Evolutionary conservation across 2,113 vertebrate species (phyloP).

Genomic region (Caranx ignobilis): DNA sequence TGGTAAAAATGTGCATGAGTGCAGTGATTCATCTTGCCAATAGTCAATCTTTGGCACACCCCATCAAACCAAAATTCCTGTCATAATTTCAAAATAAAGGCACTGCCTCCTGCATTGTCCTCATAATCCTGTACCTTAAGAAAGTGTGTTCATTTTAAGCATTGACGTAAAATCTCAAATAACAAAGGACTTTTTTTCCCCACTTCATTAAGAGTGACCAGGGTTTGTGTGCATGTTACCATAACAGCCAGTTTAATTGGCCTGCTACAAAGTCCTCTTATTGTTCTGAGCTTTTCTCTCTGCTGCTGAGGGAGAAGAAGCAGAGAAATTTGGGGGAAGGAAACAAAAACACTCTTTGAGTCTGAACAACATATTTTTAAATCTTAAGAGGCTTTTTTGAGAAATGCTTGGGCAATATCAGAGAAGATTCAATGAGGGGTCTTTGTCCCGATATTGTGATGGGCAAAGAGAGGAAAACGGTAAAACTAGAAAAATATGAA

Average conservation of each 20-base stretch:
- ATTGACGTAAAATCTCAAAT: neutral
- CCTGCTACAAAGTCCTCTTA: neutral
- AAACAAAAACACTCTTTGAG: neutral
- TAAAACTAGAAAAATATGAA: slow-evolving; percentile 11
- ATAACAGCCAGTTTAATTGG: slow-evolving; percentile 65
- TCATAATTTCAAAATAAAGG: slow-evolving; percentile 10
- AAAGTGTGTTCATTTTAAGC: neutral
- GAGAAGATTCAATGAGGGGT: slow-evolving; percentile 1
- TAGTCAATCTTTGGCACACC: slow-evolving; percentile 29
- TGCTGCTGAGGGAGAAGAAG: slow-evolving; percentile 13
- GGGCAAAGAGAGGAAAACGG: slow-evolving; percentile 38
- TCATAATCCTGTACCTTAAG: neutral
- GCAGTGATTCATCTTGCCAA: neutral
- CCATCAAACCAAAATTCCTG: neutral
- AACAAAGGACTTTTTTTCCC: neutral
- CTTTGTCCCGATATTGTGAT: slow-evolving; percentile 12
- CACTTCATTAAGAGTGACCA: neutral
- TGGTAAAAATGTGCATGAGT: neutral
- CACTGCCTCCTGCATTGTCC: neutral
- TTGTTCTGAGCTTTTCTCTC: slow-evolving; percentile 23
- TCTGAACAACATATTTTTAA: neutral
- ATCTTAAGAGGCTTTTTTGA: neutral
- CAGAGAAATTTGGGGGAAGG: neutral
- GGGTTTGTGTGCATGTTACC: slow-evolving; percentile 67
- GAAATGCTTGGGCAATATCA: slow-evolving; percentile 18